These are phyloP conservation scores for Nesogale talazaci DNA, from an alignment of 2,113 vertebrate species.

Conservation along the genomic window DNA sequence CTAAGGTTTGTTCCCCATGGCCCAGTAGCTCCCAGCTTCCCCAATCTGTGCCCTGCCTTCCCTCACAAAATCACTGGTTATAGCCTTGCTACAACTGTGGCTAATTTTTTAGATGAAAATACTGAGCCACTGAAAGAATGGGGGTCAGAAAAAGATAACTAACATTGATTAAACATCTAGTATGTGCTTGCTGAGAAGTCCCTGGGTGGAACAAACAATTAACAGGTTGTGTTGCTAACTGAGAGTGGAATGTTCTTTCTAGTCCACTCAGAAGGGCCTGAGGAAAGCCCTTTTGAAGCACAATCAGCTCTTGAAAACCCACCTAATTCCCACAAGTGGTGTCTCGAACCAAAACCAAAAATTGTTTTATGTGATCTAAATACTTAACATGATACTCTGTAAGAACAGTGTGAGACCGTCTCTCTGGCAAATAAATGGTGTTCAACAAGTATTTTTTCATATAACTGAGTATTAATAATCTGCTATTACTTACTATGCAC, in stretches of 20 bases:
- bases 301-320: neutral
- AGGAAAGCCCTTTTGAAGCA: neutral
- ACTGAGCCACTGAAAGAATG: neutral
- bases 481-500: neutral
- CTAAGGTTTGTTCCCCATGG: neutral
- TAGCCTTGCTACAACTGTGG: neutral
- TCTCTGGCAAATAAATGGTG: neutral
- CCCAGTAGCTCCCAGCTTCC: neutral
- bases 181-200: neutral
- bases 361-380: neutral
- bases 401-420: neutral
- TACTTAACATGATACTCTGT: neutral
- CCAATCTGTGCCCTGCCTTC: neutral
- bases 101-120: conserved; percentile 12
- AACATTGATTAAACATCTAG: neutral
- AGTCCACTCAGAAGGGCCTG: neutral
- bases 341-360: neutral
- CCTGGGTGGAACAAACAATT: neutral
- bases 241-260: neutral
- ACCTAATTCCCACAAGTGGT: neutral
- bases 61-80: neutral
- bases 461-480: neutral
- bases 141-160: neutral
- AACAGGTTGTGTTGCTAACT: neutral
- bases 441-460: neutral